Conservation (phyloP, 2,797 vertebrate species). For the Hafferia zeledoni region DNA sequence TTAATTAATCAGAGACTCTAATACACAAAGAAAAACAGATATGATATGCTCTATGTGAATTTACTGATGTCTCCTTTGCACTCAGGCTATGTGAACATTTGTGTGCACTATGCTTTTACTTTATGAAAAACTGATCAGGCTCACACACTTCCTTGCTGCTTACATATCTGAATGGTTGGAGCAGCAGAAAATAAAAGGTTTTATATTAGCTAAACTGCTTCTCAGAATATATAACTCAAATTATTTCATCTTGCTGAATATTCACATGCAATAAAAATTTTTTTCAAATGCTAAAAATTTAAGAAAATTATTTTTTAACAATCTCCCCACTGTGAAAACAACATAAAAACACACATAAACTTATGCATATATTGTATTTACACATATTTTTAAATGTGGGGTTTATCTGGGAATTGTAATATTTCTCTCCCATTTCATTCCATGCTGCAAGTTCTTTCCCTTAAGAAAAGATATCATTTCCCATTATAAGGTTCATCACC, state of each 20-base stretch:
- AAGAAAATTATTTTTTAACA: background rate
- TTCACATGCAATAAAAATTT: background rate
- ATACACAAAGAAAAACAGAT: background rate
- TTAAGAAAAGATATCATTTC: background rate
- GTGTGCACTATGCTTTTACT: background rate
- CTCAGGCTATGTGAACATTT: background rate
- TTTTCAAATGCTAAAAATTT: background rate
- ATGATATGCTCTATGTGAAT: background rate
- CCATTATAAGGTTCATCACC: background rate
- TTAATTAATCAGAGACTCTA: conserved; percentile 30
- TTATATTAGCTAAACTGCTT: background rate
- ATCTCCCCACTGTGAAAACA: background rate
- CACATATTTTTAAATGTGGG: background rate
- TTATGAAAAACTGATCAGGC: background rate
- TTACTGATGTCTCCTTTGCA: background rate
- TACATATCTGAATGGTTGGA: background rate
- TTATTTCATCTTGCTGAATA: background rate
- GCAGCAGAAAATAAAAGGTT: background rate
- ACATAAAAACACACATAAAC: background rate
- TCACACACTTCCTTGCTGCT: background rate
- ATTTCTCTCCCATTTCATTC: background rate
- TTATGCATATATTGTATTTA: background rate
- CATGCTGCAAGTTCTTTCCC: background rate
- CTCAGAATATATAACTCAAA: background rate
- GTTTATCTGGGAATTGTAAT: background rate